Conservation (phyloP, 2,888 invertebrate species). For the Cabera pusaria region DNA sequence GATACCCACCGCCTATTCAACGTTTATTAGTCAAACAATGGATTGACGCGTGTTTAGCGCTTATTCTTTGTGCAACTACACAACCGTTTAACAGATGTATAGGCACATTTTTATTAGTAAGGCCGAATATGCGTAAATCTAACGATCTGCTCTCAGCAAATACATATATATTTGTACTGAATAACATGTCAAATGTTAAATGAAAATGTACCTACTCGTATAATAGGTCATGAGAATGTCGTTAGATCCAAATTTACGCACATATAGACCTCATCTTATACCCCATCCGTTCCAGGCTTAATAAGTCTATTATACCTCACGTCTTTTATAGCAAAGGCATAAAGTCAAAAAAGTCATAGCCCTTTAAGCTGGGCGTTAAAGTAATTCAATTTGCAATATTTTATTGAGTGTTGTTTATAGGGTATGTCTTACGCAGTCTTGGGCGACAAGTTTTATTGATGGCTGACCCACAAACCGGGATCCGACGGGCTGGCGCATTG, state of each 20-base stretch:
- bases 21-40: no score
- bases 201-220: no score
- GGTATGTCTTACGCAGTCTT: conserved; percentile 37
- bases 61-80: no score
- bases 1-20: no score
- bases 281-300: conserved; percentile 13
- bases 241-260: conserved; percentile 18
- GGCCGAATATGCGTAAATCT: no score
- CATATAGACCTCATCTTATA: conserved; percentile 7
- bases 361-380: conserved; percentile 20
- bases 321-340: conserved; percentile 13
- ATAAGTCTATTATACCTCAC: conserved; percentile 13
- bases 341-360: conserved; percentile 7
- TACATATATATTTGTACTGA: no score
- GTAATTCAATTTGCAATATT: conserved; percentile 43
- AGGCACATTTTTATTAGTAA: no score
- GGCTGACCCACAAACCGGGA: conserved; percentile 38
- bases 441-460: conserved; percentile 45
- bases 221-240: conserved; percentile 12
- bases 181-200: no score
- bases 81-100: no score
- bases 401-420: conserved; percentile 35
- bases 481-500: conserved; percentile 23
- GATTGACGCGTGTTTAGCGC: no score
- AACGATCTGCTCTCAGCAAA: no score